Percentiles rank a stretch among this genome's conserved stretches.
These are phyloP conservation scores for Zingel zingel DNA, from an alignment of 2,113 vertebrate species.

Conservation along the genomic window DNA sequence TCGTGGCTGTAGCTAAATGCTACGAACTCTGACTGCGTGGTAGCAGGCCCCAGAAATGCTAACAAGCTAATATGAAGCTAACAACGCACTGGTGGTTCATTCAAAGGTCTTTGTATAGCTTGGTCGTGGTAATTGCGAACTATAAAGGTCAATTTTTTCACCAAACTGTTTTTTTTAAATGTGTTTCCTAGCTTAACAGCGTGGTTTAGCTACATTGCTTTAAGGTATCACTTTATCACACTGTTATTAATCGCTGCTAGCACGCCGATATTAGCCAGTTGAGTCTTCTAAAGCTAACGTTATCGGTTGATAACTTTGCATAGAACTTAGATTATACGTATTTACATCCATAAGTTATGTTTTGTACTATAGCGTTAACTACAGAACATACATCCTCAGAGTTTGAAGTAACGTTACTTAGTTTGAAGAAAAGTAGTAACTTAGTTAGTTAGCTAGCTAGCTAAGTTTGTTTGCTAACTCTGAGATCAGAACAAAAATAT, in stretches of 20 bases:
- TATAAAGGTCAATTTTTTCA: accelerated
- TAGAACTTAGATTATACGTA: too few species aligned
- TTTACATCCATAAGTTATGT: background rate
- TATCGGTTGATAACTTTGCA: too few species aligned
- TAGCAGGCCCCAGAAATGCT: constrained; percentile 60
- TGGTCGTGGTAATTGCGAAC: accelerated
- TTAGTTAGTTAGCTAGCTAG: too few species aligned
- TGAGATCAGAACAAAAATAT: too few species aligned
- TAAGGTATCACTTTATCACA: too few species aligned
- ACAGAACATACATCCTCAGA: background rate
- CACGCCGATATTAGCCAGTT: background rate
- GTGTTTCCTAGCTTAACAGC: accelerated
- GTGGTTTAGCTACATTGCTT: too few species aligned
- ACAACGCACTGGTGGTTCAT: background rate
- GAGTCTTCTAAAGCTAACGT: too few species aligned
- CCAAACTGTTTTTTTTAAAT: background rate
- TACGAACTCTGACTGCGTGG: constrained; percentile 24
- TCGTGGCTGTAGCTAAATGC: accelerated
- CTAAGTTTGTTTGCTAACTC: too few species aligned
- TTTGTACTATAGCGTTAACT: background rate
- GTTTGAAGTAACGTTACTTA: background rate
- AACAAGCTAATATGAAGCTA: constrained; percentile 59
- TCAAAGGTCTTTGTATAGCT: background rate
- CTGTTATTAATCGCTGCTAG: constrained; percentile 6
- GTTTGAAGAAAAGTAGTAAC: too few species aligned